Percentiles rank a stretch among this genome's conserved stretches.
These are phyloP conservation scores for Pseudochirops corinnae DNA, from an alignment of 2,797 vertebrate genomes.

Conservation along the genomic window DNA sequence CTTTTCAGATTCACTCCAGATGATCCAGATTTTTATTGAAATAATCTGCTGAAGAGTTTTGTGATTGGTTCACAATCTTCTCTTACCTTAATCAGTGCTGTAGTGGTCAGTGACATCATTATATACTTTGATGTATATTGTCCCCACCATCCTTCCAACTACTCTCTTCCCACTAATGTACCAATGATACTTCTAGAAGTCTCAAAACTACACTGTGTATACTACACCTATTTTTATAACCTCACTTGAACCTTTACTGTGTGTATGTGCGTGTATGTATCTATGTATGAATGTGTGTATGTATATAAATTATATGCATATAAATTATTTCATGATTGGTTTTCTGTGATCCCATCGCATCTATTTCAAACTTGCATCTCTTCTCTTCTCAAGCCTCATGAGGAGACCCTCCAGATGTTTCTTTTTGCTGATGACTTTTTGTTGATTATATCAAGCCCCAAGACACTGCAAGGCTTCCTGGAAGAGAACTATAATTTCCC, in stretches of 20 bases:
- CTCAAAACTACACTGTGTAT: background rate
- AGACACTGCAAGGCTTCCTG: background rate
- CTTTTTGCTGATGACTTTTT: background rate
- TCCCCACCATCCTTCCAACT: background rate
- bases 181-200: background rate
- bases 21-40: background rate
- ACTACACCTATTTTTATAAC: background rate
- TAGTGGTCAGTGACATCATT: background rate
- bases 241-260: background rate
- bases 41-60: background rate
- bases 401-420: background rate
- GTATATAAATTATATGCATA: too few species aligned
- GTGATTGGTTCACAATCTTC: background rate
- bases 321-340: background rate
- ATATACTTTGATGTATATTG: background rate
- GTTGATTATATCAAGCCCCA: background rate
- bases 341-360: background rate
- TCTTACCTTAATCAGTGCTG: background rate
- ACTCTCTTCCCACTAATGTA: background rate
- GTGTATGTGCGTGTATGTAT: too few species aligned
- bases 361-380: background rate
- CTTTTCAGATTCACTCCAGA: background rate
- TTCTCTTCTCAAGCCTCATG: background rate
- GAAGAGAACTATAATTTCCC: background rate
- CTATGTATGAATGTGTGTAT: accelerated